Percentiles rank a stretch among this genome's conserved stretches.
Evolutionary conservation across 2,797 vertebrate genomes (phyloP).

Genomic region (Lutjanus campechanus): DNA sequence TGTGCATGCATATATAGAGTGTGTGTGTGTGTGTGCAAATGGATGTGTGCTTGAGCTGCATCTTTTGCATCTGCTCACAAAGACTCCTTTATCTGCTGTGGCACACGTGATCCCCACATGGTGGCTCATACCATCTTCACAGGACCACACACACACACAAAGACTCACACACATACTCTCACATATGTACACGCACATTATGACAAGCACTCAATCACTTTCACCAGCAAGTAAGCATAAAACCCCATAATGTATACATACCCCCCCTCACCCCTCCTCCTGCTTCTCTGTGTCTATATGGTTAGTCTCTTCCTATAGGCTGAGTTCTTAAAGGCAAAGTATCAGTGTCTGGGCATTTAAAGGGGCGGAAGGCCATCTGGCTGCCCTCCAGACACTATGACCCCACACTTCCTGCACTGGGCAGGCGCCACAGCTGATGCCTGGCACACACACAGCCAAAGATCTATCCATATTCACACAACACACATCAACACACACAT

Average conservation of each 20-base stretch:
- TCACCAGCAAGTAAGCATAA: slow-evolving; percentile 44
- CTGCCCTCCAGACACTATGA: slow-evolving; percentile 62
- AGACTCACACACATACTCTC: slow-evolving; percentile 4
- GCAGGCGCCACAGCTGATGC: slow-evolving; percentile 37
- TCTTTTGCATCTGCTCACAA: slow-evolving; percentile 78
- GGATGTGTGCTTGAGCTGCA: slow-evolving; percentile 51
- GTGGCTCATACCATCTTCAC: slow-evolving; percentile 57
- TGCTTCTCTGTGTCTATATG: slow-evolving; percentile 11
- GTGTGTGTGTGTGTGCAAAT: slow-evolving; percentile 18
- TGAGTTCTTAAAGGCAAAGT: slow-evolving; percentile 36
- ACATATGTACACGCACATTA: slow-evolving; percentile 29
- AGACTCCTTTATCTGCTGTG: slow-evolving; percentile 71
- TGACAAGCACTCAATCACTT: slow-evolving; percentile 54
- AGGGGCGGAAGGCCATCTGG: slow-evolving; percentile 26
- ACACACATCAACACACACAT: not conserved
- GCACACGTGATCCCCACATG: slow-evolving; percentile 80
- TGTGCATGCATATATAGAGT: not conserved
- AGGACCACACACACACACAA: slow-evolving; percentile 64
- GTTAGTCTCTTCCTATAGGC: slow-evolving; percentile 12
- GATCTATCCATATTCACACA: slow-evolving; percentile 29
- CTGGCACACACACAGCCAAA: not conserved
- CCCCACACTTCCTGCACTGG: slow-evolving; percentile 63
- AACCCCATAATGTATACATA: slow-evolving; percentile 33
- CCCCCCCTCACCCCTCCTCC: not conserved
- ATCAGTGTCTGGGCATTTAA: slow-evolving; percentile 35